A percentile compares a stretch with the other conserved stretches of the same genome.
phyloP scores from a whole-genome alignment of 2,113 vertebrate genomes.

The Protomyctophum bolini region DNA sequence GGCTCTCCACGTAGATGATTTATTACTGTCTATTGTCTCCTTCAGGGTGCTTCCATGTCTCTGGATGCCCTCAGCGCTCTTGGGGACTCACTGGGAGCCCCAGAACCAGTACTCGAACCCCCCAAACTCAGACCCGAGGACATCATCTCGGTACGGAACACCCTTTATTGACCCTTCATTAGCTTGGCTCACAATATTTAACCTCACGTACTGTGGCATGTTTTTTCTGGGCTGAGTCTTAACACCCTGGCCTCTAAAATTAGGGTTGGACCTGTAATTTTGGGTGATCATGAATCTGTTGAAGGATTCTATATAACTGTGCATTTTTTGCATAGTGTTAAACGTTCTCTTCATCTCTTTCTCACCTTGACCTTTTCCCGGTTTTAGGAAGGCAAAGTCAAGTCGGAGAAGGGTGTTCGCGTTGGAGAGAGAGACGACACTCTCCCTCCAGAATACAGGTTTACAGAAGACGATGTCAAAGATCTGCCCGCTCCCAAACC shows the following conservation, averaged over 20 bases:
- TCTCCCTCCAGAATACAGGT: slow-evolving; percentile 51
- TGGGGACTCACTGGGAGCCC: slow-evolving; percentile 46
- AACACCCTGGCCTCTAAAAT: too few species aligned
- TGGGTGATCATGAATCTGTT: too few species aligned
- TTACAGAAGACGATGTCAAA: slow-evolving; percentile 26
- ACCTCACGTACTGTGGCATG: too few species aligned
- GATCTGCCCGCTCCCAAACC: slow-evolving; percentile 21
- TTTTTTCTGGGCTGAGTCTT: too few species aligned
- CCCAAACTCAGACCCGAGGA: slow-evolving; percentile 67
- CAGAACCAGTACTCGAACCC: slow-evolving; percentile 55
- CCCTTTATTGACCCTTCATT: not conserved
- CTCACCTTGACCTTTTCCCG: too few species aligned
- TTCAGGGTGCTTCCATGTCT: slow-evolving; percentile 51
- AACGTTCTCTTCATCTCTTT: too few species aligned
- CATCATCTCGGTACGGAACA: slow-evolving; percentile 60
- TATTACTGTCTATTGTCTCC: not conserved
- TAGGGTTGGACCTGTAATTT: too few species aligned
- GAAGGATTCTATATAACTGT: too few species aligned
- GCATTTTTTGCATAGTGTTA: too few species aligned
- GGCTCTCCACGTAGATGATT: too few species aligned
- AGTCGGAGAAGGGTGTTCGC: slow-evolving; percentile 38
- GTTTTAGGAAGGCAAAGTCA: slow-evolving; percentile 30
- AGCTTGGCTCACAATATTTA: too few species aligned
- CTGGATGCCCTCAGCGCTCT: slow-evolving; percentile 67
- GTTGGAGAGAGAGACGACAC: slow-evolving; percentile 57